phyloP scores from a whole-genome alignment of 1,140 invertebrate species.

The Scylla paramamosain region DNA sequence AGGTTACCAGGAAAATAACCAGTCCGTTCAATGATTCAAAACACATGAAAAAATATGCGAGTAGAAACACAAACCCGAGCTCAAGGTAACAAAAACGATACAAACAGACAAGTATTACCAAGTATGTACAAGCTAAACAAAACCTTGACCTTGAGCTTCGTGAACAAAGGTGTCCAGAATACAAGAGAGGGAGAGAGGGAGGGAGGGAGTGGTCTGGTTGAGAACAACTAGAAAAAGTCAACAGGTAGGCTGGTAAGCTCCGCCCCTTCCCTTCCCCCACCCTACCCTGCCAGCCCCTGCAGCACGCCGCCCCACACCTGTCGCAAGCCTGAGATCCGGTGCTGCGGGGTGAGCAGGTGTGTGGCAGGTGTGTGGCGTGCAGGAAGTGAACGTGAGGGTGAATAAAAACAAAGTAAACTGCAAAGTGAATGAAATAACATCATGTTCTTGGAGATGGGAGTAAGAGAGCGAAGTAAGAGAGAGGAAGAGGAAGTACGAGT shows the following conservation, averaged over 20 bases:
- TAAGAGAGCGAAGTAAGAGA: background rate
- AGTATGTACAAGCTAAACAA: background rate
- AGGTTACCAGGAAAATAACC: background rate
- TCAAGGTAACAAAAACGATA: background rate
- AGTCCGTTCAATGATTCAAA: background rate
- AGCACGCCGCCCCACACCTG: background rate
- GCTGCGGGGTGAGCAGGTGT: background rate
- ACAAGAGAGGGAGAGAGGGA: too few species aligned
- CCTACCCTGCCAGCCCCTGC: background rate
- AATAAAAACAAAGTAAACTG: background rate
- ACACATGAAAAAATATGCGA: background rate
- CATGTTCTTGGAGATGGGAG: background rate
- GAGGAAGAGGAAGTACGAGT: background rate
- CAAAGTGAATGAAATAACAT: background rate
- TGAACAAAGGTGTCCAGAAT: too few species aligned
- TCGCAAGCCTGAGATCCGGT: background rate
- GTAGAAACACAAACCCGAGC: too few species aligned
- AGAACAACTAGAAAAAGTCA: background rate
- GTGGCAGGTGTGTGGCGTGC: background rate
- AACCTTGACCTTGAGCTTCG: background rate
- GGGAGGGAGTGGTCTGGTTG: background rate
- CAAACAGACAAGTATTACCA: background rate
- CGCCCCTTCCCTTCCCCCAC: background rate
- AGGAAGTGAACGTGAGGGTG: background rate
- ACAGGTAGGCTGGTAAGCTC: background rate